These are phyloP conservation scores for Apteryx owenii DNA, from an alignment of 2,113 vertebrate genomes.

Conservation along the genomic window DNA sequence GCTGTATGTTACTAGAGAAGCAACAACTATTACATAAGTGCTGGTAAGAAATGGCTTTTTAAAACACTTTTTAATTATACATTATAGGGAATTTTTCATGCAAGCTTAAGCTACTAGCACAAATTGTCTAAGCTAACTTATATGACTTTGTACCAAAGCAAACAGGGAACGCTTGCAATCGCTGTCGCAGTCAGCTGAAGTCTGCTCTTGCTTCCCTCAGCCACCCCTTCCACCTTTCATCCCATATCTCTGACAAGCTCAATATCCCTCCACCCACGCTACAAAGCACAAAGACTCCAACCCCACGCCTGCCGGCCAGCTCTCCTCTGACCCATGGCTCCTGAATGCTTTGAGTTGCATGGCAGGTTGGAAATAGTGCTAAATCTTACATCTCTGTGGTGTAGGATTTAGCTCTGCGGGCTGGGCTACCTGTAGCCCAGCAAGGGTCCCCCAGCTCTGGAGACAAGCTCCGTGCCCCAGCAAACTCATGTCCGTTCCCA, in stretches of 20 bases:
- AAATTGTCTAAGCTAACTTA: background rate
- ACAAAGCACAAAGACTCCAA: background rate
- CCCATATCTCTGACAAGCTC: background rate
- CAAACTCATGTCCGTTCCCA: background rate
- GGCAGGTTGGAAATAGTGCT: background rate
- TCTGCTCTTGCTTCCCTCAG: background rate
- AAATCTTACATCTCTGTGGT: background rate
- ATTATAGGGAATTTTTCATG: background rate
- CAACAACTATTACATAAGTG: background rate
- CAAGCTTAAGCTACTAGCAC: background rate
- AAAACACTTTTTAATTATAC: background rate
- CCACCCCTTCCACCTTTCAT: background rate
- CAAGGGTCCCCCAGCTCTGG: background rate
- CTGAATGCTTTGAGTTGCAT: background rate
- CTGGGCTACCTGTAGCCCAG: background rate
- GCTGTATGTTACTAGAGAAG: background rate
- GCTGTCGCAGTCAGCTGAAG: rapidly evolving
- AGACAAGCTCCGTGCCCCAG: background rate
- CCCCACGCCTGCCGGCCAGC: rapidly evolving
- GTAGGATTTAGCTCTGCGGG: no score
- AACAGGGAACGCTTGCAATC: background rate
- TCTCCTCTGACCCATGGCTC: background rate
- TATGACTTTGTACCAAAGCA: background rate
- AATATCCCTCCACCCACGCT: background rate
- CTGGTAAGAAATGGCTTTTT: background rate